Conservation (phyloP, 2,113 vertebrate species). For the Siphamia tubifer region DNA sequence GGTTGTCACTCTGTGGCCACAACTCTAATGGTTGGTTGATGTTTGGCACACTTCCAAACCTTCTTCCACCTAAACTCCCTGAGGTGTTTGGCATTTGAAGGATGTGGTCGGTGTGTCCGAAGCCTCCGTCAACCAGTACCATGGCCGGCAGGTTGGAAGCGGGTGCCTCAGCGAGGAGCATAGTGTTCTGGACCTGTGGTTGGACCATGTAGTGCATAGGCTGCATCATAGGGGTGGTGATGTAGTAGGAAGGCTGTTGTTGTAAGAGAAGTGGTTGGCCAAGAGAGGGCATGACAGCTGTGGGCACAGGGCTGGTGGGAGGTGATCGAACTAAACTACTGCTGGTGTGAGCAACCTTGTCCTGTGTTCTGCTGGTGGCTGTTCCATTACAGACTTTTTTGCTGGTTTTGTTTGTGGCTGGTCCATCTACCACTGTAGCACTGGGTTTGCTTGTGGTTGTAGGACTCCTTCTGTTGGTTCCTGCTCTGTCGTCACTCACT, state of each 20-base stretch:
- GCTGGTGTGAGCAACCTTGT: background rate
- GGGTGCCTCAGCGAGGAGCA: slow-evolving; percentile 44
- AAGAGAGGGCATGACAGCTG: background rate
- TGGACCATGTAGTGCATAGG: slow-evolving; percentile 62
- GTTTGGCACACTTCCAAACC: background rate
- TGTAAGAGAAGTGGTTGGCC: slow-evolving; percentile 33
- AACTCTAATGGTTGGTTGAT: background rate
- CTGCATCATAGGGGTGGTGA: slow-evolving; percentile 29
- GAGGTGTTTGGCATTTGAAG: background rate
- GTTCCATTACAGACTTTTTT: no score
- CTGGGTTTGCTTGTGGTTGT: no score
- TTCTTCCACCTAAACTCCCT: background rate
- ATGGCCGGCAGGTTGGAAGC: slow-evolving; percentile 36
- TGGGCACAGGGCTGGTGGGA: background rate
- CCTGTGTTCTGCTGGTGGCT: background rate
- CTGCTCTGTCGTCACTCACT: no score
- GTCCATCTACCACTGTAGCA: no score
- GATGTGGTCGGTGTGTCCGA: background rate
- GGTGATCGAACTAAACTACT: background rate
- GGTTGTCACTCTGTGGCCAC: background rate
- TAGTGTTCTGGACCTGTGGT: slow-evolving; percentile 50
- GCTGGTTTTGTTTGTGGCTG: no score
- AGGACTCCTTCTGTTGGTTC: no score
- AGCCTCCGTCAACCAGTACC: slow-evolving; percentile 27
- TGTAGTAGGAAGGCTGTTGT: slow-evolving; percentile 54